Conservation (phyloP, 2,888 invertebrate species). For the Julus scanicus region DNA sequence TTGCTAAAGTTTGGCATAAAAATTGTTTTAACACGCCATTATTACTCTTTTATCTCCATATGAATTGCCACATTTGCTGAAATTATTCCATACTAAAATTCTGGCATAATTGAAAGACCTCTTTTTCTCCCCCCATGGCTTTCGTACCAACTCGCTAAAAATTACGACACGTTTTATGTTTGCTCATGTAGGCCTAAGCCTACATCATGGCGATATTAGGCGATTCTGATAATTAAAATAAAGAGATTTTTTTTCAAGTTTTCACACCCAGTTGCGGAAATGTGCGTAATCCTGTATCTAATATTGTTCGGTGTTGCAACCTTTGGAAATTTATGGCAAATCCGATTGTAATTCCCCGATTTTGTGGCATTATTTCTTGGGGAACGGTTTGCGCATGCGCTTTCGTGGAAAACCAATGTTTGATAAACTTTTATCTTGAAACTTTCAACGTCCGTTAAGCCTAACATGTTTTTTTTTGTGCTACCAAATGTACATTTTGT, state of each 20-base stretch:
- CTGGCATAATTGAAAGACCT: slow-evolving; percentile 31
- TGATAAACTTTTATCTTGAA: neutral
- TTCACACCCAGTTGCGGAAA: slow-evolving; percentile 34
- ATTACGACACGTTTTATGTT: slow-evolving; percentile 47
- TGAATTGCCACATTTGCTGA: slow-evolving; percentile 47
- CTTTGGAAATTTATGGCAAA: slow-evolving; percentile 38
- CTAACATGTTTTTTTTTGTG: too few species aligned
- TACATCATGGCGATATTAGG: slow-evolving; percentile 37
- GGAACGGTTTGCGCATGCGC: neutral
- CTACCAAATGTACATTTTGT: too few species aligned
- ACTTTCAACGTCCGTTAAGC: too few species aligned
- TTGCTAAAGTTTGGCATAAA: slow-evolving; percentile 39
- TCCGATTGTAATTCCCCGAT: slow-evolving; percentile 43
- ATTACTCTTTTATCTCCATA: slow-evolving; percentile 43
- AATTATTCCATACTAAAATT: slow-evolving; percentile 39
- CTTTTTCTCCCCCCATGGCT: slow-evolving; percentile 28
- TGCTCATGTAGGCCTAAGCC: slow-evolving; percentile 28
- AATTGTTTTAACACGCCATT: slow-evolving; percentile 47
- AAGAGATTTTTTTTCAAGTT: slow-evolving; percentile 5
- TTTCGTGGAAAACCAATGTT: neutral
- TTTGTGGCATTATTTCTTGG: neutral
- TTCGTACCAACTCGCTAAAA: slow-evolving; percentile 43
- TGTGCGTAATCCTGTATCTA: slow-evolving; percentile 23
- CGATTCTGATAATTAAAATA: slow-evolving; percentile 45
- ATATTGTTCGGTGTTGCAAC: slow-evolving; percentile 40